phyloP scores from a whole-genome alignment of 2,888 invertebrate species.

The Euspilapteryx auroguttella region DNA sequence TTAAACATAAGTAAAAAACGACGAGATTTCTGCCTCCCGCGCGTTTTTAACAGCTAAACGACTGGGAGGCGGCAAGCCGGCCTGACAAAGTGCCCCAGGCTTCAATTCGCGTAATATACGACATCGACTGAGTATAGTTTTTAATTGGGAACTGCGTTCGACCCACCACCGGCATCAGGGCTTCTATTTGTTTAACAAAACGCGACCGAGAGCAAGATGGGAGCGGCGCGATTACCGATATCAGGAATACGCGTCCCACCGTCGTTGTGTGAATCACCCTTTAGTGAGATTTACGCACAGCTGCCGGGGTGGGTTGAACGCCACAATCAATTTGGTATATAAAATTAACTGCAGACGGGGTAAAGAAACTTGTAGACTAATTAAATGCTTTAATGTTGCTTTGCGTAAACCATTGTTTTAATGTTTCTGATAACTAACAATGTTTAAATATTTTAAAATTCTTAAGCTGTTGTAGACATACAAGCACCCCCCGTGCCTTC shows the following conservation, averaged over 20 bases:
- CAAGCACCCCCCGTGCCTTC: too few species aligned
- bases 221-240: constrained; percentile 30
- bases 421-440: too few species aligned
- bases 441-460: too few species aligned
- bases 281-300: constrained; percentile 38
- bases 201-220: constrained; percentile 32
- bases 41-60: constrained; percentile 29
- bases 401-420: too few species aligned
- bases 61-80: constrained; percentile 34
- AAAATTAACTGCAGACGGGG: constrained; percentile 24
- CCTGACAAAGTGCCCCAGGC: constrained; percentile 35
- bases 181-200: constrained; percentile 48
- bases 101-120: constrained; percentile 37
- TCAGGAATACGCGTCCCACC: constrained; percentile 16
- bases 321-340: constrained; percentile 32
- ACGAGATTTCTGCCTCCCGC: not conserved
- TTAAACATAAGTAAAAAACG: too few species aligned
- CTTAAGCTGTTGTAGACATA: too few species aligned
- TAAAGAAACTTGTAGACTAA: constrained; percentile 14
- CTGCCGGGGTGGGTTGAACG: constrained; percentile 27
- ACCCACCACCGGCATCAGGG: constrained; percentile 21
- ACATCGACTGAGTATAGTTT: constrained; percentile 40
- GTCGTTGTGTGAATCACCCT: constrained; percentile 23
- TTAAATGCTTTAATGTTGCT: too few species aligned
- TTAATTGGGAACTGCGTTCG: constrained; percentile 50